Conservation (phyloP, 2,888 invertebrate species). For the Catocala fraxini region DNA sequence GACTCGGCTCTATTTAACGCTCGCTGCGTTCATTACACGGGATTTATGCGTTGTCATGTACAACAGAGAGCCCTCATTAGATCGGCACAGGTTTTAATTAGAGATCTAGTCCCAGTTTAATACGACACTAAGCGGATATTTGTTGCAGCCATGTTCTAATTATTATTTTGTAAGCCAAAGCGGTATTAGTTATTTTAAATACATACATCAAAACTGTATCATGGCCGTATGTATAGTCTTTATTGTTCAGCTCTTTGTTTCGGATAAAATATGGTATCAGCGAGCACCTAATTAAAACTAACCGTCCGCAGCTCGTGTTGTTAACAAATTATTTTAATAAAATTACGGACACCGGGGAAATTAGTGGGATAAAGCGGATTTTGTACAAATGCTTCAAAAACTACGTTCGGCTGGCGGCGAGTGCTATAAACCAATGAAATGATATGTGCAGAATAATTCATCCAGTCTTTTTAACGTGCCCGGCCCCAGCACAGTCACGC, state of each 20-base stretch:
- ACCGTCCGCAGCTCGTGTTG: slow-evolving; percentile 64
- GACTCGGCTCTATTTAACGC: slow-evolving; percentile 81
- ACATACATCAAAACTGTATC: slow-evolving; percentile 18
- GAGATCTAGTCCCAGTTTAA: slow-evolving; percentile 63
- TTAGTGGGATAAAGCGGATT: slow-evolving; percentile 60
- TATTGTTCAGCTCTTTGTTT: slow-evolving; percentile 59
- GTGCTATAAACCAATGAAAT: slow-evolving; percentile 55
- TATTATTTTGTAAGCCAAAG: slow-evolving; percentile 26
- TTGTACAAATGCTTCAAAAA: slow-evolving; percentile 50
- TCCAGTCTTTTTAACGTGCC: slow-evolving; percentile 71
- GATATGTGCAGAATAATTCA: slow-evolving; percentile 69
- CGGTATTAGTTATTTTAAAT: slow-evolving; percentile 8
- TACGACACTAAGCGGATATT: slow-evolving; percentile 58
- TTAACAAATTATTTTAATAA: slow-evolving; percentile 73
- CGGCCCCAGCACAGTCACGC: slow-evolving; percentile 60
- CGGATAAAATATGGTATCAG: slow-evolving; percentile 75
- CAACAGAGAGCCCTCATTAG: slow-evolving; percentile 78
- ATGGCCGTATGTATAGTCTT: slow-evolving; percentile 20
- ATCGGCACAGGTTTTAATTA: slow-evolving; percentile 79
- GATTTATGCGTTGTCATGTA: slow-evolving; percentile 84
- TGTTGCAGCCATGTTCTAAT: slow-evolving; percentile 37
- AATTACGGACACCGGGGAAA: slow-evolving; percentile 71
- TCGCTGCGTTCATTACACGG: slow-evolving; percentile 80
- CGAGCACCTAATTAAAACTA: slow-evolving; percentile 75
- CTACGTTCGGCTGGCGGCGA: slow-evolving; percentile 55